Evolutionary conservation across 2,888 invertebrate genomes (phyloP).

Genomic region (Chymomyza fuscimana): DNA sequence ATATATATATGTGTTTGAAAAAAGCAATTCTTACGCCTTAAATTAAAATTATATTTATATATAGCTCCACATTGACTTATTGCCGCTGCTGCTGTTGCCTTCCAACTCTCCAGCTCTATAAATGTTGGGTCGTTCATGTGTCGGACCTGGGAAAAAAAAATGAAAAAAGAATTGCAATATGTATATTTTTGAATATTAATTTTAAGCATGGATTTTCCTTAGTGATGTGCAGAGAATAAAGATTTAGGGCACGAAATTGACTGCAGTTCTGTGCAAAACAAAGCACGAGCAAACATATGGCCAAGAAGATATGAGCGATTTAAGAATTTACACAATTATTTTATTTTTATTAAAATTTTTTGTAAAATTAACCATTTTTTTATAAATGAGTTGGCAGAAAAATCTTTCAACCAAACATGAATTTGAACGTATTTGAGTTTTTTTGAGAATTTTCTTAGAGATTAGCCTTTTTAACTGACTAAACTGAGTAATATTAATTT

Average conservation of each 20-base stretch:
- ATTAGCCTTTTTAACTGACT: no score
- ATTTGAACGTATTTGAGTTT: no score
- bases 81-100: neutral
- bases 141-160: slow-evolving; percentile 61
- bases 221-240: neutral
- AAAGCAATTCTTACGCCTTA: slow-evolving; percentile 71
- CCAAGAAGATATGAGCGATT: no score
- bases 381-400: no score
- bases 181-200: neutral
- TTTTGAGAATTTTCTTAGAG: no score
- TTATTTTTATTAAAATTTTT: no score
- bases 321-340: no score
- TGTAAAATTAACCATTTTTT: no score
- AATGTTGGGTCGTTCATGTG: slow-evolving; percentile 66
- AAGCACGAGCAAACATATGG: no score
- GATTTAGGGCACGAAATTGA: neutral
- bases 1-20: slow-evolving; percentile 23
- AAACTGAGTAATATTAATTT: no score
- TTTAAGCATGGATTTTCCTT: neutral
- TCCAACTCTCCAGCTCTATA: slow-evolving; percentile 23
- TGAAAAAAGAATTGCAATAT: slow-evolving; percentile 3
- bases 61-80: slow-evolving; percentile 7
- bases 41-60: slow-evolving; percentile 71
- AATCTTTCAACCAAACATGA: no score
- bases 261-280: no score